Base-by-base conservation (phyloP, 2,113 vertebrate genomes). In the Poicephalus gulielmi region DNA sequence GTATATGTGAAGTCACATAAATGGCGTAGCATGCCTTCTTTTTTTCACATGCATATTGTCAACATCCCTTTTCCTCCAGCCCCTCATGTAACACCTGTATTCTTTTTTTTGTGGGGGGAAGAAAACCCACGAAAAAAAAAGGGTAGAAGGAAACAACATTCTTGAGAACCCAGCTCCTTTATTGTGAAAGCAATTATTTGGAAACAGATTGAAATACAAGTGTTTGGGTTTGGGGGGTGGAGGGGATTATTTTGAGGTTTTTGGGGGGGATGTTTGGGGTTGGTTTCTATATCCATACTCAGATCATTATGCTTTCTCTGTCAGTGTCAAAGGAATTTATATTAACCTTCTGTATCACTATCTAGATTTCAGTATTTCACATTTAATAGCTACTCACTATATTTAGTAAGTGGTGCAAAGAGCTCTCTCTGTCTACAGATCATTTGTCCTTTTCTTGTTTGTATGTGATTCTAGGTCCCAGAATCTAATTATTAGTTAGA, bases 201-300 rank as follows among this genome's bases (percentile, higher is more conserved):
- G 18, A 87, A 75, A 35, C 2, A 55, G 10, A 37, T 4, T 30
- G 23, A 31, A 81, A 91, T 84, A 12, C 3, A 46, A 67, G 13
- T 0, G 1, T 7, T 86, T 69, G 6, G 2, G 6, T 4, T 1
- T 2, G 8, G 6, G 17, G 22, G 8, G 8, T 15, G 14, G 8
- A 59, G 11, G 15, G 2, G 11, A 2, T 74, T 28, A 17, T 10
- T 35, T 19, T 17, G 19, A 5, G 7, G 5, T 3, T 11, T 67
- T 47, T 43, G 13, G 3, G 2, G 3, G 7, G 27, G 12, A n/a
- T 64, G 31, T 49, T 33, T 44, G 18, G 31, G 17, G 6, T 3
- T 13, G 10, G 3, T 6, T 3, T 64, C 23, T n/a, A 22, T 66
- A 46, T 59, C 41, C 31, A 33, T 76, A 55, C 10, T 60, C 7